Evolutionary conservation across 2,888 invertebrate species (phyloP), one percentile per base, ranked within the genome.

Genomic region (Drosophila tanythrix): DNA sequence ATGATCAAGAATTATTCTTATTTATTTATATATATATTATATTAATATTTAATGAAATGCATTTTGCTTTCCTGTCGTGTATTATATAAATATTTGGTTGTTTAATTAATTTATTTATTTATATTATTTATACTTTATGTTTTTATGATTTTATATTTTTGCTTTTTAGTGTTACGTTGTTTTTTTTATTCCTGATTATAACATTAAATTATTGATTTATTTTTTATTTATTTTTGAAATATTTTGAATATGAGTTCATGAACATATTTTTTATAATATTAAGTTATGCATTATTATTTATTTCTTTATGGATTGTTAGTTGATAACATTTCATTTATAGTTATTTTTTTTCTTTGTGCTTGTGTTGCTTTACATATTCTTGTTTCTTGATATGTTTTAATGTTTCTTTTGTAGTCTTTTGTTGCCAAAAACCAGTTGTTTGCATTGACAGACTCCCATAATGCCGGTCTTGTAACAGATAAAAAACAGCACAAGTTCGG

Each of bases 401-500:
- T 46, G 46, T 46, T 56, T 56, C 8, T 36, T 55, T 48, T 58
- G 25, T 15, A 35, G 61, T 63, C 53, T 70, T 50, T 70, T 76
- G 88, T 79, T 84, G 84, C 81, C 74, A 90, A 87, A 79, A 80
- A 90, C 87, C 90, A 85, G 92, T 91, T 93, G 93, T 92, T 90
- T 93, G 89, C 93, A 93, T 93, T 93, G 93, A 93, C 93, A 93
- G 93, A 93, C 93, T 92, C 93, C 93, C 93, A 93, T 93, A 93
- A 92, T 89, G 92, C 93, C 93, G 93, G 91, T 91, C 93, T 93
- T 93, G 93, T 91, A 92, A 92, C 92, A 86, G 86, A 83, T 91
- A 90, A 86, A 84, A 81, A 92, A 85, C 82, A 93, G 93, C 93
- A 93, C 93, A 93, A 93, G 93, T 93, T 93, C 93, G 93, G 93